Percentiles rank a stretch among this genome's conserved stretches.
Conservation (phyloP, 2,888 invertebrate genomes). For the Drosophila neotestacea region DNA sequence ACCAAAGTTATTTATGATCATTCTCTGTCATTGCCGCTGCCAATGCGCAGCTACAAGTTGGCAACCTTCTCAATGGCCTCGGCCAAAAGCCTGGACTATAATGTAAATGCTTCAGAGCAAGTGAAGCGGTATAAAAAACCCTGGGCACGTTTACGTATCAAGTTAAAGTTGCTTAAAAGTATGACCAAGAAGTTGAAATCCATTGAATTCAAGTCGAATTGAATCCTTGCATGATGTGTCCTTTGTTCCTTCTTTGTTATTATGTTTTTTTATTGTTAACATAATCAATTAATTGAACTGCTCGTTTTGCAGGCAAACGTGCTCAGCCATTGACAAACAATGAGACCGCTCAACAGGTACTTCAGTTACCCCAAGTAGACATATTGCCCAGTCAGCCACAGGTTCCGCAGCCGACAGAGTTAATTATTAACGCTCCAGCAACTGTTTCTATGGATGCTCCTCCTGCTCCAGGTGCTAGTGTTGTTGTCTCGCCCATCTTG, state of each 20-base stretch:
- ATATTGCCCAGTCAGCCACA: conserved; percentile 56
- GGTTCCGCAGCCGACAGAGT: conserved; percentile 14
- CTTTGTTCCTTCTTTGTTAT: background rate
- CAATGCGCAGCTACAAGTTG: conserved; percentile 19
- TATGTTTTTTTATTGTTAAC: background rate
- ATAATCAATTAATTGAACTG: conserved; percentile 6
- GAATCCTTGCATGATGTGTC: background rate
- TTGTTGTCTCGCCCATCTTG: conserved; percentile 31
- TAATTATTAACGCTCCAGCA: background rate
- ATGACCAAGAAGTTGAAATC: conserved; percentile 43
- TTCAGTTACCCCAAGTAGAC: conserved; percentile 52
- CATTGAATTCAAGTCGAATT: conserved; percentile 11
- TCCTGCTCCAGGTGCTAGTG: background rate
- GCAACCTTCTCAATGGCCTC: conserved; percentile 21
- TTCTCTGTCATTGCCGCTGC: conserved; percentile 38
- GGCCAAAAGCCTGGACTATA: conserved; percentile 31
- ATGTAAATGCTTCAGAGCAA: conserved; percentile 7
- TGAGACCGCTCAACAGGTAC: conserved; percentile 43
- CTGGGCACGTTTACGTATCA: conserved; percentile 51
- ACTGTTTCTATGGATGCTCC: conserved; percentile 1
- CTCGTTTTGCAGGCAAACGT: conserved; percentile 74
- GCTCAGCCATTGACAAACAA: conserved; percentile 76
- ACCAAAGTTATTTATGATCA: conserved; percentile 47
- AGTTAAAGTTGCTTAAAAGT: conserved; percentile 45
- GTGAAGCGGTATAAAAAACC: conserved; percentile 50